Evolutionary conservation across 2,113 vertebrate genomes (phyloP), one percentile per base, ranked within the genome.

Genomic region (Xenopus tropicalis): DNA sequence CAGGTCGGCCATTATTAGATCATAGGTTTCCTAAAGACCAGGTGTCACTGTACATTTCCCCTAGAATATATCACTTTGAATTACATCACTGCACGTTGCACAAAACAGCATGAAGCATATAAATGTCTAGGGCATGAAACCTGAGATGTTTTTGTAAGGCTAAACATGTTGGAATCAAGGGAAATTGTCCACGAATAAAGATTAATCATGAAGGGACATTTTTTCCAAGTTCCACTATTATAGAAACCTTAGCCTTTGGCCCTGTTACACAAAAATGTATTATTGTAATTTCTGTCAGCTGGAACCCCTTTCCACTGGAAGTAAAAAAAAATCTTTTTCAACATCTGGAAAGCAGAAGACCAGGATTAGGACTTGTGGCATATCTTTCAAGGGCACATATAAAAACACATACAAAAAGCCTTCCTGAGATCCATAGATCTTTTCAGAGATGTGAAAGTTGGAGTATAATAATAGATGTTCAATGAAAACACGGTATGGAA

Each of bases 41-140:
- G 46, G 59, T 54, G 61, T 42, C 20, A 25, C 17, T 21, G 17
- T 51, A 71, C 70, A 56, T 37, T 44, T 37, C 42, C 58, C 14
- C 22, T 37, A 21, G 46, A 51, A 19, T 20, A 24, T 46, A 52
- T 64, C 25, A 43, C 17, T 37, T 23, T 46, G 59, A 63, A 57
- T 65, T 48, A 65, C 51, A 66, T 66, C 51, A 58, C n/a, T 23
- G 24, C 23, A 7, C 23, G 10, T 48, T 61, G 25, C 23, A 62
- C 43, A 64, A 42, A 52, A 46, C 71, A 66, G 71, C 63, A 20
- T 63, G 70, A 52, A 23, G 21, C 22, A 65, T 20, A 8, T 44
- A 58, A 24, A 48, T 48, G 46, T 48, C 20, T 37, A 56, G 24
- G 61, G 61, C 13, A 17, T 65, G 14, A 29, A 44, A 20, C 12